These are phyloP conservation scores for Spheniscus mendiculus DNA, from an alignment of 2,113 vertebrate species.

Conservation along the genomic window DNA sequence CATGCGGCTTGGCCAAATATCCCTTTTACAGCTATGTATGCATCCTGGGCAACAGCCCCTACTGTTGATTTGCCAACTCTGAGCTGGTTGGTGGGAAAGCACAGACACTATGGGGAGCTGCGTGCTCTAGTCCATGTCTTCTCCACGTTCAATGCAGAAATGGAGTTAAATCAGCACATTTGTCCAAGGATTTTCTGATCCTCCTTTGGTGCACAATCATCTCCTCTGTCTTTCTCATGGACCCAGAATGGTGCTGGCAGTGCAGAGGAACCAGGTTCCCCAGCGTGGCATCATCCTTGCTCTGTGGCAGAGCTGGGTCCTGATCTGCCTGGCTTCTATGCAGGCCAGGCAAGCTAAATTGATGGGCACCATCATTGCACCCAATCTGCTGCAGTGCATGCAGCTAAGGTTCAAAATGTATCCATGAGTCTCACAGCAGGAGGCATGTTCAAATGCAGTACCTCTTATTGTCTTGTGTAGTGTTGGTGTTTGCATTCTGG, in stretches of 20 bases:
- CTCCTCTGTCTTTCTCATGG: neutral
- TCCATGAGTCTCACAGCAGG: neutral
- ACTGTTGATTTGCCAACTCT: neutral
- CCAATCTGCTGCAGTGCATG: neutral
- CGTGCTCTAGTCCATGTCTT: neutral
- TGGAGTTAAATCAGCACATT: neutral
- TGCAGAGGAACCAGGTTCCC: neutral
- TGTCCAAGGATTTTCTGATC: neutral
- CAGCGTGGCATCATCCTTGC: neutral
- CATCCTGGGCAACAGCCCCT: neutral
- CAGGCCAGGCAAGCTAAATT: neutral
- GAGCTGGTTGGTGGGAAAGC: neutral
- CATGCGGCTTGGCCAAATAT: neutral
- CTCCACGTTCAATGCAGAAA: neutral
- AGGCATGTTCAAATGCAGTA: fast-evolving
- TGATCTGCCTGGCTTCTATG: neutral
- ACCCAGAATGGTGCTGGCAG: neutral
- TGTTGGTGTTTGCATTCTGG: neutral
- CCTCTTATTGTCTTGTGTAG: neutral
- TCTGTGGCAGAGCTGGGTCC: neutral
- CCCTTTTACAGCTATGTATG: neutral
- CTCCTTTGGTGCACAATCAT: neutral
- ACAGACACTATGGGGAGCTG: neutral
- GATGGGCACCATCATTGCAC: neutral
- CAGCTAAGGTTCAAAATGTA: neutral